Evolutionary conservation across 1,140 invertebrate species (phyloP).

Genomic region (Euura saliciscinereae): DNA sequence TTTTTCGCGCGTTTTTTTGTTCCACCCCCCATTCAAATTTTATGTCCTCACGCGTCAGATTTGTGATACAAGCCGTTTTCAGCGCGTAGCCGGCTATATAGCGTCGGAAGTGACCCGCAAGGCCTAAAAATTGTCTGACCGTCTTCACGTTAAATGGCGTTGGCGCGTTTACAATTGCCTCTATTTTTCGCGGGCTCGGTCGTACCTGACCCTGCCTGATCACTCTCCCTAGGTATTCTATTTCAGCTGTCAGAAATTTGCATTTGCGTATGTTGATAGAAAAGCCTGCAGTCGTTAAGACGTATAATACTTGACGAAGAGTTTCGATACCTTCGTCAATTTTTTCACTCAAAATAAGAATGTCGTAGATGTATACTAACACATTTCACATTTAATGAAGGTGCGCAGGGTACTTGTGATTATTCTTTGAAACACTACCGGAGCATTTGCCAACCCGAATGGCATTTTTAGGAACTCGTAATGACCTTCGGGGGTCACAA

Average conservation of each 20-base stretch:
- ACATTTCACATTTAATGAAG: constrained; percentile 16
- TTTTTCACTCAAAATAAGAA: neutral
- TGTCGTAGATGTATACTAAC: constrained; percentile 8
- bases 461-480: constrained; percentile 22
- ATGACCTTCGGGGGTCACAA: constrained; percentile 23
- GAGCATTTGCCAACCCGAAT: constrained; percentile 20
- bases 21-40: constrained; percentile 14
- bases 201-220: neutral
- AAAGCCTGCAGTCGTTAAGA: too few species aligned
- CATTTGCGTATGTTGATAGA: too few species aligned
- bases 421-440: constrained; percentile 18
- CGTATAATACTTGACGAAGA: too few species aligned
- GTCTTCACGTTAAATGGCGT: neutral
- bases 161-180: neutral
- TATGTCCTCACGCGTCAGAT: neutral
- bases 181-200: neutral
- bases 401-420: constrained; percentile 14
- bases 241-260: neutral
- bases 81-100: neutral
- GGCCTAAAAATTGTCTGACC: too few species aligned
- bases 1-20: neutral
- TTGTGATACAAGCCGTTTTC: neutral
- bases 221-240: neutral
- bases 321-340: too few species aligned
- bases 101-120: too few species aligned